A percentile compares a stretch with the other conserved stretches of the same genome.
These are phyloP conservation scores for Perodicticus potto DNA, from an alignment of 2,797 vertebrate species.

Conservation along the genomic window DNA sequence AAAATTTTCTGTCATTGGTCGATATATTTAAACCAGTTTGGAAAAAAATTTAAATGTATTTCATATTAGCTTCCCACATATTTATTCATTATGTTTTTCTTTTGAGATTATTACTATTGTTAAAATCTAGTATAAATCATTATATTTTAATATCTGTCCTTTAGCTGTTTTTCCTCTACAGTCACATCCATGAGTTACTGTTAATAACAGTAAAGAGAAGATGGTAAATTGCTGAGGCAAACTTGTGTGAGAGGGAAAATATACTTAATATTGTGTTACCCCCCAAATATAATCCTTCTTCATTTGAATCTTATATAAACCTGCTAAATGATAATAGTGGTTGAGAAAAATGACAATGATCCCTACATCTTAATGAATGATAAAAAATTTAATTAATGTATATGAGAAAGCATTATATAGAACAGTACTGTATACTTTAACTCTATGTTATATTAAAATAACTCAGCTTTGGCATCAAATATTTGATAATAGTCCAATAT, in stretches of 20 bases:
- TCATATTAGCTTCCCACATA: background rate
- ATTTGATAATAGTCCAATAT: slow-evolving; percentile 44
- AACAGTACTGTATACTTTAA: slow-evolving; percentile 62
- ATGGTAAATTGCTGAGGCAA: background rate
- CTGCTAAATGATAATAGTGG: background rate
- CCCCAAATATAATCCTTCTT: background rate
- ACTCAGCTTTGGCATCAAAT: slow-evolving; percentile 62
- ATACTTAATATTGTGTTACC: background rate
- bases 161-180: background rate
- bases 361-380: slow-evolving; percentile 54
- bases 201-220: background rate
- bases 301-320: slow-evolving; percentile 3
- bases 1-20: background rate
- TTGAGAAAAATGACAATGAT: slow-evolving; percentile 55
- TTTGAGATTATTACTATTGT: background rate
- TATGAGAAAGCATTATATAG: slow-evolving; percentile 66
- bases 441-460: slow-evolving; percentile 46
- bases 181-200: background rate
- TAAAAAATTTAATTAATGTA: slow-evolving; percentile 54
- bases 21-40: background rate
- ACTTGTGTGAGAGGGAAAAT: background rate
- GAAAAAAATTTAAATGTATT: background rate
- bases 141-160: background rate
- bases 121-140: background rate
- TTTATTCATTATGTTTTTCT: background rate